Base-by-base conservation (phyloP, 2,797 vertebrate species). In the Orientallactaga sibirica region DNA sequence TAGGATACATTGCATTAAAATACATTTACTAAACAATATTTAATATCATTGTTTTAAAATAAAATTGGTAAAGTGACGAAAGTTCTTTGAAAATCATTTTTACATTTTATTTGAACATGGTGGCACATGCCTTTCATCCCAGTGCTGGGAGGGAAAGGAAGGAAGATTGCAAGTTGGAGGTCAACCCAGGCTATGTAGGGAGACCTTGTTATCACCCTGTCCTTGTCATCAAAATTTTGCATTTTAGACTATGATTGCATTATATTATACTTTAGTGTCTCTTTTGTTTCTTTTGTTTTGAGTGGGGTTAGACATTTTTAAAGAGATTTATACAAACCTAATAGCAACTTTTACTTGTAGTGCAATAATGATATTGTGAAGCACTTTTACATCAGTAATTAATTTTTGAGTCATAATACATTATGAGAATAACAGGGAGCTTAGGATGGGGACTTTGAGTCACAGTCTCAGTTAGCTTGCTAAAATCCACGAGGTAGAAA, bases 61-160 rank as follows among this genome's bases (percentile, higher is more conserved):
- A 76, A 90, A 84, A n/a, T 15, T 37, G 3, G 29, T 48, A 70
- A 14, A n/a, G n/a, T 90, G 22, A n/a, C 16, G 33, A 37, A 74
- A 85, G 37, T 55, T 41, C 12, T 43, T 43, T 87, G 66, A 79
- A 91, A 90, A 78, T 73, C 77, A 68, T 71, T 70, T 94, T 5
- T 91, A 2, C 14, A 67, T 83, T 74, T 93, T 66, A 93, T 25
- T 7, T 25, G 74, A 12, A 64, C 19, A 75, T n/a, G 20, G 27
- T 6, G 29, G 20, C 25, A 86, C 37, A 43, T 41, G 25, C 12
- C 55, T 74, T 3, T n/a, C 62, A 43, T 43, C 16, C 18, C 33
- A 86, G 55, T 33, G 29, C 41, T n/a, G 19, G 25, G 37, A 62
- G 7, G 3, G 2, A 61, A 19, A 41, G 16, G 4, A 11, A 43